Evolutionary conservation across 1,140 invertebrate genomes (phyloP).

Genomic region (Atta colombica): DNA sequence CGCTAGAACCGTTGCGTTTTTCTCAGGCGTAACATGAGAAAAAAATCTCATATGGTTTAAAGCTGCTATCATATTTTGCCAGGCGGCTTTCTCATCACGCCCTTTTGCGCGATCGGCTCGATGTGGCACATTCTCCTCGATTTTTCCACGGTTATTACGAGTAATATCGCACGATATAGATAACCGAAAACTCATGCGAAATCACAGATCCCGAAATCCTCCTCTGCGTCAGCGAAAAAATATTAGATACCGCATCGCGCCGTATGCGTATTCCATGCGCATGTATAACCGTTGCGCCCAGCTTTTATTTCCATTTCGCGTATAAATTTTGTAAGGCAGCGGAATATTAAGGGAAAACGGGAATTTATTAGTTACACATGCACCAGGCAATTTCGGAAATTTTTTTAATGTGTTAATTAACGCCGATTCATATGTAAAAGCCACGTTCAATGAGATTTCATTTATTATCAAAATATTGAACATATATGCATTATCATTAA

Average conservation of each 20-base stretch:
- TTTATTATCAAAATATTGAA: neutral
- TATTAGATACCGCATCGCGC: constrained; percentile 54
- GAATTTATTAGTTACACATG: neutral
- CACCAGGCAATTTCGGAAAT: neutral
- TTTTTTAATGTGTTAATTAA: neutral
- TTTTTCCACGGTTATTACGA: constrained; percentile 41
- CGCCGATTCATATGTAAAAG: neutral
- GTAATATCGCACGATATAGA: constrained; percentile 33
- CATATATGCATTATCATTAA: neutral
- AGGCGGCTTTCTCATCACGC: constrained; percentile 11
- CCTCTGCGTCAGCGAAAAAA: constrained; percentile 50
- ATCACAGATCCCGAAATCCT: constrained; percentile 42
- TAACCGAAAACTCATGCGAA: constrained; percentile 25
- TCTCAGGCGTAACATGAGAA: neutral
- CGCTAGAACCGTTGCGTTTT: constrained; percentile 25
- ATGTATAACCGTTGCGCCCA: constrained; percentile 7
- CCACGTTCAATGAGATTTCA: neutral
- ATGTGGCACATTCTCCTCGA: neutral
- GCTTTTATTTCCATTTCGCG: constrained; percentile 41
- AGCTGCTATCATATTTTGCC: constrained; percentile 49
- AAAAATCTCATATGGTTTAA: constrained; percentile 43
- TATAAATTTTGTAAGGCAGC: constrained; percentile 49
- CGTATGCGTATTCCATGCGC: constrained; percentile 31
- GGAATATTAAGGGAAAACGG: constrained; percentile 21
- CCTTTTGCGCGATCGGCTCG: neutral